Conservation (phyloP, 2,113 vertebrate genomes). For the Cinclus cinclus region DNA sequence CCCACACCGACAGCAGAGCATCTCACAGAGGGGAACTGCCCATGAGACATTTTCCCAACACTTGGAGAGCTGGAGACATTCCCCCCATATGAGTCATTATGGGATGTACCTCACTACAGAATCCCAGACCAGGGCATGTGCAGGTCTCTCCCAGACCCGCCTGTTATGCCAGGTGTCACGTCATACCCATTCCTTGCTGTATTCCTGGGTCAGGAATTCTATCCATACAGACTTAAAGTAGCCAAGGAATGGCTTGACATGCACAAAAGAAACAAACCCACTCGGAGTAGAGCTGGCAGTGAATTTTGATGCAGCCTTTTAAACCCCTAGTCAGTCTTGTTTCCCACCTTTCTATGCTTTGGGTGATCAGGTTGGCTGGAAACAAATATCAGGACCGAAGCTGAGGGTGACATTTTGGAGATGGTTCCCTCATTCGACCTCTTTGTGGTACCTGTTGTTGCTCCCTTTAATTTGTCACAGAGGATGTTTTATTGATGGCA, state of each 20-base stretch:
- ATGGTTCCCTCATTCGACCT: neutral
- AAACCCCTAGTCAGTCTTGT: neutral
- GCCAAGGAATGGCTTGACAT: neutral
- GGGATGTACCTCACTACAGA: neutral
- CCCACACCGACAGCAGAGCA: neutral
- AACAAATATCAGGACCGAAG: neutral
- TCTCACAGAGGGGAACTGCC: neutral
- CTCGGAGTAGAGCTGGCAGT: neutral
- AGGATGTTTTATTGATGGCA: neutral
- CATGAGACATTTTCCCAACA: neutral
- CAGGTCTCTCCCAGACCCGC: neutral
- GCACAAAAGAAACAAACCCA: neutral
- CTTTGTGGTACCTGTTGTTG: neutral
- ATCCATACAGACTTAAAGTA: neutral
- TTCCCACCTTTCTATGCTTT: neutral
- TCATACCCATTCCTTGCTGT: too few relatives aligned
- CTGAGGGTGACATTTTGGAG: neutral
- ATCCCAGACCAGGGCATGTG: neutral
- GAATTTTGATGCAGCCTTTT: neutral
- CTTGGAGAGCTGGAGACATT: neutral
- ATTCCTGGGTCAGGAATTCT: neutral
- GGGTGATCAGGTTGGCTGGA: neutral
- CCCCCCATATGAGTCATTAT: neutral
- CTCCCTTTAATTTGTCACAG: neutral
- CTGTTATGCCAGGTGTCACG: neutral